Base-by-base conservation (phyloP, 2,888 invertebrate genomes). In the Coleophora deauratella region DNA sequence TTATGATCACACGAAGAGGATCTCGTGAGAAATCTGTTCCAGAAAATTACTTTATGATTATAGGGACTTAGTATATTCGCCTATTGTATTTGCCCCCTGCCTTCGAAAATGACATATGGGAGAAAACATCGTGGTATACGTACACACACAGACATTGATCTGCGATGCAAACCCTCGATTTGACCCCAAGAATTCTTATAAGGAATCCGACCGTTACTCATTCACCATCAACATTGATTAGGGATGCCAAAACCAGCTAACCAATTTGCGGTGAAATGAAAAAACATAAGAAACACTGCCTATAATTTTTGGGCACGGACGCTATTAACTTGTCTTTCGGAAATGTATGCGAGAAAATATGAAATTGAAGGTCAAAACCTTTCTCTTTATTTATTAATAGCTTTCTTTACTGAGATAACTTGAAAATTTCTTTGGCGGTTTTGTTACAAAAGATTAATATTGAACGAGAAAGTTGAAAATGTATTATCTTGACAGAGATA, bases 101-200 rank as follows among this genome's bases (percentile, higher is more conserved):
- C 21, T 39, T 59, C 45, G 57, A 59, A 51, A 66, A 72, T 73
- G 75, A 75, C 76, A 73, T 75, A 75, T 72, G 66, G 67, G 74
- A 74, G 71, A 72, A 76, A 78, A 65, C 73, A 68, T 71, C 76
- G 70, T 66, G n/a, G n/a, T n/a, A n/a, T n/a, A n/a, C n/a, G n/a
- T n/a, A n/a, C n/a, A n/a, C n/a, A 74, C 63, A 77, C 76, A 80
- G 76, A 73, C 81, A 81, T 76, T 73, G 66, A 81, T 81, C 67
- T 67, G 55, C 66, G 73, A 73, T 69, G 66, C 64, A 66, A 76
- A 74, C 74, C 75, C 65, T 62, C 59, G 72, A 73, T 75, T 70
- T 76, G 75, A 79, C 78, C 80, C 65, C 64, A 55, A 62, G 65
- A 66, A 72, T 72, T 78, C 81, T 73, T 79, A 78, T 78, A 81